Percentiles rank a stretch among this genome's conserved stretches.
These are phyloP conservation scores for Smittia sp. DNA, from an alignment of 2,888 invertebrate genomes.

Conservation along the genomic window DNA sequence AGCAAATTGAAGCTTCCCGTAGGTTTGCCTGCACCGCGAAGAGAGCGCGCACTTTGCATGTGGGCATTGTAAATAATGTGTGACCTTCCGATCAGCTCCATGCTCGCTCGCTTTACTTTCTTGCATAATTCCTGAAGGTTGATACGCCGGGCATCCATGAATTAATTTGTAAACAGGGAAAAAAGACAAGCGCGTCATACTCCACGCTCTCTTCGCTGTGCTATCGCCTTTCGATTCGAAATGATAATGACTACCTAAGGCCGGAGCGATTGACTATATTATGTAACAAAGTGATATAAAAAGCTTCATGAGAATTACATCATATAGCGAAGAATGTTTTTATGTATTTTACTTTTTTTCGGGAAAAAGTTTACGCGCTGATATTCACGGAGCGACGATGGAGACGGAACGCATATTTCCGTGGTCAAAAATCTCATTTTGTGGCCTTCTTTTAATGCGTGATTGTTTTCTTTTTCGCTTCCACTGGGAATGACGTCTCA, in stretches of 20 bases:
- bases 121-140: slow-evolving; percentile 31
- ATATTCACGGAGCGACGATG: neutral
- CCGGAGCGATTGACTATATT: slow-evolving; percentile 33
- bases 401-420: slow-evolving; percentile 6
- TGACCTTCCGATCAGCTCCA: neutral
- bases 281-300: slow-evolving; percentile 33
- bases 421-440: slow-evolving; percentile 12
- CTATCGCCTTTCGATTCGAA: slow-evolving; percentile 10
- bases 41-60: too few species aligned
- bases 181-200: neutral
- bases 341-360: slow-evolving; percentile 13
- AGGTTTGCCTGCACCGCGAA: too few species aligned
- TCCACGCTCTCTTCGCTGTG: neutral
- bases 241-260: slow-evolving; percentile 30
- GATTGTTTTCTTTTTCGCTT: neutral
- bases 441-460: neutral
- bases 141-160: slow-evolving; percentile 30
- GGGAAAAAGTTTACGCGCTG: neutral
- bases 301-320: slow-evolving; percentile 29
- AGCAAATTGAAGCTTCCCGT: too few species aligned
- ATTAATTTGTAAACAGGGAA: slow-evolving; percentile 11
- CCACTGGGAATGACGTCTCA: neutral
- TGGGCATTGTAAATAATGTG: neutral
- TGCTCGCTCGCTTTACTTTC: neutral
- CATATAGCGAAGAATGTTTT: slow-evolving; percentile 18